Evolutionary conservation across 1,140 invertebrate genomes (phyloP), one percentile per base, ranked within the genome.

Genomic region (Gryon sp.): DNA sequence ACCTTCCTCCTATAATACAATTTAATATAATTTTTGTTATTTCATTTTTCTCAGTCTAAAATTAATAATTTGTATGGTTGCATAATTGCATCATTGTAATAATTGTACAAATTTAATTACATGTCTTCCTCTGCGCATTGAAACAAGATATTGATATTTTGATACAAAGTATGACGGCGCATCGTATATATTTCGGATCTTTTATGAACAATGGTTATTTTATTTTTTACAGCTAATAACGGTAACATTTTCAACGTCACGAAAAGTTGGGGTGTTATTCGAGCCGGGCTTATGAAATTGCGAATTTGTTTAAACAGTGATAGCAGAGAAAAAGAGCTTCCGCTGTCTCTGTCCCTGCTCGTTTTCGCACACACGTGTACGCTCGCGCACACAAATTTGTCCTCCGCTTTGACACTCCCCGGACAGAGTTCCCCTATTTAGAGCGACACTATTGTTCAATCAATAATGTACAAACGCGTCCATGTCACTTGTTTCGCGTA

Each of bases 221-320:
- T 62, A 69, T 55, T 74, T 74, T 74, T 70, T 38, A 43, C 36
- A 9, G 52, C 63, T 59, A 78, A 78, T 78, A 78, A 60, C 76
- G 59, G 60, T 78, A 77, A 81, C 80, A 85, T 85, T 86, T 85
- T 84, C 75, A 83, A 80, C 78, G 73, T 81, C 80, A n/a, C n/a
- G n/a, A n/a, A n/a, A n/a, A n/a, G n/a, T n/a, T n/a, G 81, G 80
- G 74, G 68, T 73, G 82, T 80, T 78, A 82, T 84, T 82, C 43
- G 73, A 79, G 79, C 80, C 55, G 78, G 74, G 80, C 80, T 82
- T 78, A 80, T 84, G 84, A 86, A 85, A 87, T 83, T 82, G 82
- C 82, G 84, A 86, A 82, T 87, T 84, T 87, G 87, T 88, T 87
- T 84, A 88, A 88, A 88, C 87, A 86, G 69, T 76, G 87, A 88